Conservation (phyloP, 2,888 invertebrate genomes). For the Cetonia aurata region DNA sequence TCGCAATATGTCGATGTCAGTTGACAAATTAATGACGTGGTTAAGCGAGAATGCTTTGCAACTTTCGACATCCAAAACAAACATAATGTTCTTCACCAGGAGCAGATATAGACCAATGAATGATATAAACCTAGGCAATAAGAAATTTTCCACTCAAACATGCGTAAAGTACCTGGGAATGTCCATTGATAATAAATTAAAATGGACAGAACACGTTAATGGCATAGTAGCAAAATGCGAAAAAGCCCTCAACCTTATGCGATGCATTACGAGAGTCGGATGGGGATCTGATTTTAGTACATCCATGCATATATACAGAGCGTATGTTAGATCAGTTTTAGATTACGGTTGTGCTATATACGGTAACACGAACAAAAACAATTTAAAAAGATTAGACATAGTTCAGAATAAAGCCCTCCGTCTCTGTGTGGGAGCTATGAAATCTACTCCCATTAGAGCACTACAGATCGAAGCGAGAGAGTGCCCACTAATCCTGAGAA, state of each 20-base stretch:
- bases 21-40: background rate
- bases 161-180: background rate
- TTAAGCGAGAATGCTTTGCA: background rate
- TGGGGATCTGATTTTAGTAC: background rate
- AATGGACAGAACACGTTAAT: background rate
- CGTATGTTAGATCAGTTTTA: background rate
- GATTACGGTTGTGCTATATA: background rate
- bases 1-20: background rate
- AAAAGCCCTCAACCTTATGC: background rate
- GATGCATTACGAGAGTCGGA: too few relatives aligned
- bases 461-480: background rate
- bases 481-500: background rate
- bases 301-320: background rate
- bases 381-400: background rate
- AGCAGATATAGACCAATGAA: background rate
- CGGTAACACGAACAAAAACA: background rate
- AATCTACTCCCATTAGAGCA: background rate
- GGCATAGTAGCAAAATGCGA: background rate
- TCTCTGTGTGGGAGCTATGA: background rate
- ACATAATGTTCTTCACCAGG: background rate
- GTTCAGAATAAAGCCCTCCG: constrained; percentile 4
- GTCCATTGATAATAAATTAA: background rate
- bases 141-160: background rate
- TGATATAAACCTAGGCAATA: background rate
- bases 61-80: background rate